These are phyloP conservation scores for Centropus unirufus DNA, from an alignment of 2,113 vertebrate species.

Conservation along the genomic window DNA sequence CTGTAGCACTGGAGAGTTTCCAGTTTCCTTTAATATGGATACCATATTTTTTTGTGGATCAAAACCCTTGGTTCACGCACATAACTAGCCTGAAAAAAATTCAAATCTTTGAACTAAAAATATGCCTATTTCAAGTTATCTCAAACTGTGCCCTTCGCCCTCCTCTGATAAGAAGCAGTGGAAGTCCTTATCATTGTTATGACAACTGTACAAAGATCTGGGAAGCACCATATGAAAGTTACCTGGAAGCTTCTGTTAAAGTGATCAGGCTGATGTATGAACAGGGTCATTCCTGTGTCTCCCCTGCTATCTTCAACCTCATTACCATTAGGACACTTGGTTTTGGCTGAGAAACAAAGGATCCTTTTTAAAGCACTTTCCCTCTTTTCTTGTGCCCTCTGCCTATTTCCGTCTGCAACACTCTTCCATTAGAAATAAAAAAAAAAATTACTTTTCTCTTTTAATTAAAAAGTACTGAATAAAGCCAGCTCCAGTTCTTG, in stretches of 20 bases:
- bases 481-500: constrained; percentile 26
- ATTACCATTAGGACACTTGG: background rate
- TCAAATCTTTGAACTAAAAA: background rate
- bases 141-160: background rate
- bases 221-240: background rate
- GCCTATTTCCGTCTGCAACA: background rate
- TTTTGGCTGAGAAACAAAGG: background rate
- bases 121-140: background rate
- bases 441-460: background rate
- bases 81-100: background rate
- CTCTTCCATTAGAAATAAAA: background rate
- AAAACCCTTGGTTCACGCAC: background rate
- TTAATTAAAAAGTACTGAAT: constrained; percentile 49
- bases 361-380: background rate
- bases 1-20: background rate
- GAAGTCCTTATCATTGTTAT: background rate
- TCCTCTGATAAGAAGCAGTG: background rate
- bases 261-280: background rate
- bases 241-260: background rate
- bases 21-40: background rate
- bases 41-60: background rate
- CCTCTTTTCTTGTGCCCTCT: background rate
- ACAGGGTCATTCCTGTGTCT: background rate
- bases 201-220: background rate
- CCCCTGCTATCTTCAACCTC: background rate